A percentile compares a stretch with the other conserved stretches of the same genome.
Conservation (phyloP, 1,140 invertebrate genomes). For the Bombus affinis region DNA sequence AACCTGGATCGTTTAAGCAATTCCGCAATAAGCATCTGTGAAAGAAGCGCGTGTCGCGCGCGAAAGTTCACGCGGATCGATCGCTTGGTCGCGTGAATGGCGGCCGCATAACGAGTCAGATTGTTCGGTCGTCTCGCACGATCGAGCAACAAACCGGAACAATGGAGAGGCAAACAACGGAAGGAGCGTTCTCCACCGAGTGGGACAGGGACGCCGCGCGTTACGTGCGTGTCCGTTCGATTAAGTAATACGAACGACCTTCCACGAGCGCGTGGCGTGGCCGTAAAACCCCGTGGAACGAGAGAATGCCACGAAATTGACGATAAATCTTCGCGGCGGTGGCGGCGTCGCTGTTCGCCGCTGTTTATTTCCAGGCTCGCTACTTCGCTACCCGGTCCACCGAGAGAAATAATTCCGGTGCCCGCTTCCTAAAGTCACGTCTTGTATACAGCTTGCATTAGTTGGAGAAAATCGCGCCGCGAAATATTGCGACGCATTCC, state of each 20-base stretch:
- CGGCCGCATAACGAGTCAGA: background rate
- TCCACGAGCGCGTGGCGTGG: conserved; percentile 24
- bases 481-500: conserved; percentile 41
- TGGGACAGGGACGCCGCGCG: background rate
- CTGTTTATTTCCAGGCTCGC: conserved; percentile 32
- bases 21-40: no score
- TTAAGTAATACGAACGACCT: conserved; percentile 51
- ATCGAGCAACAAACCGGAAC: conserved; percentile 18
- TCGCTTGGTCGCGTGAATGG: no score
- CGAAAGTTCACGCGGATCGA: no score
- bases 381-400: background rate
- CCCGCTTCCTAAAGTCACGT: conserved; percentile 39
- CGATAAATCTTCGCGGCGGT: conserved; percentile 40
- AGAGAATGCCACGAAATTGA: conserved; percentile 43
- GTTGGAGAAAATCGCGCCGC: conserved; percentile 39
- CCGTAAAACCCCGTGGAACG: conserved; percentile 30
- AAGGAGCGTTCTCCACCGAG: background rate
- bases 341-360: background rate
- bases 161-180: conserved; percentile 5
- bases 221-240: conserved; percentile 41
- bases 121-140: conserved; percentile 34
- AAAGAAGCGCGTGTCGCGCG: no score
- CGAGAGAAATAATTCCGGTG: conserved; percentile 35
- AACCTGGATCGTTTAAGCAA: background rate
- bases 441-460: conserved; percentile 38